phyloP scores from a whole-genome alignment of 2,113 vertebrate species.

The Osmerus eperlanus region DNA sequence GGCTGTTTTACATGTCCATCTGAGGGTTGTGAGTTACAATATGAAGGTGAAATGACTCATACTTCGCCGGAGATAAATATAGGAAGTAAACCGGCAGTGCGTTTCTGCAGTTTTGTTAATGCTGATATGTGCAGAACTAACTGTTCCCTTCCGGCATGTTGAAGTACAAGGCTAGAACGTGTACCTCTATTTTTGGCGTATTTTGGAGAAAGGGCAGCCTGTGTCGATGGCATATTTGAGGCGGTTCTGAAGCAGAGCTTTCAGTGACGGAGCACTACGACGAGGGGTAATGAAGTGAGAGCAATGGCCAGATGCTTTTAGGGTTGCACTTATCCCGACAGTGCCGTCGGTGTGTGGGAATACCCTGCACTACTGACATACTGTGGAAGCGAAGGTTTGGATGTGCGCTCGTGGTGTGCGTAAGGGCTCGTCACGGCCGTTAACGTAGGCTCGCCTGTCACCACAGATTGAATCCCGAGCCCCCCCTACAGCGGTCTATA shows the following conservation, averaged over 20 bases:
- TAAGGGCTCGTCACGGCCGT: slow-evolving; percentile 20
- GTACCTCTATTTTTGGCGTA: not conserved
- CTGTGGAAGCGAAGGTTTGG: not conserved
- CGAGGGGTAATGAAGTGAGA: slow-evolving; percentile 3
- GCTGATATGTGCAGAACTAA: not conserved
- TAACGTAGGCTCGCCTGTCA: slow-evolving; percentile 25
- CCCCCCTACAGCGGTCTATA: slow-evolving; percentile 20
- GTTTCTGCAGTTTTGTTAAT: not conserved
- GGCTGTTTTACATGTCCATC: not conserved
- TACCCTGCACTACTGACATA: not conserved
- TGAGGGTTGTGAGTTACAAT: not conserved
- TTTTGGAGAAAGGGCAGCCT: not conserved
- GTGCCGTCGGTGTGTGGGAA: not conserved
- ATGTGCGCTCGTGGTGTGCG: slow-evolving; percentile 1
- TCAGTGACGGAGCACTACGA: not conserved
- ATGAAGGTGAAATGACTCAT: slow-evolving; percentile 2
- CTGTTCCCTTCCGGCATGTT: not conserved
- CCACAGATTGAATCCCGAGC: slow-evolving; percentile 38
- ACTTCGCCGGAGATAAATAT: slow-evolving; percentile 5
- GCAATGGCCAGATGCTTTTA: not conserved
- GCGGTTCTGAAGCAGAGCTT: not conserved
- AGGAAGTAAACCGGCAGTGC: not conserved
- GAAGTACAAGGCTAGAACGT: not conserved
- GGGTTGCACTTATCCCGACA: not conserved
- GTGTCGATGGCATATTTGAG: not conserved